These are phyloP conservation scores for Argyresthia goedartella DNA, from an alignment of 2,888 invertebrate genomes.

Conservation along the genomic window DNA sequence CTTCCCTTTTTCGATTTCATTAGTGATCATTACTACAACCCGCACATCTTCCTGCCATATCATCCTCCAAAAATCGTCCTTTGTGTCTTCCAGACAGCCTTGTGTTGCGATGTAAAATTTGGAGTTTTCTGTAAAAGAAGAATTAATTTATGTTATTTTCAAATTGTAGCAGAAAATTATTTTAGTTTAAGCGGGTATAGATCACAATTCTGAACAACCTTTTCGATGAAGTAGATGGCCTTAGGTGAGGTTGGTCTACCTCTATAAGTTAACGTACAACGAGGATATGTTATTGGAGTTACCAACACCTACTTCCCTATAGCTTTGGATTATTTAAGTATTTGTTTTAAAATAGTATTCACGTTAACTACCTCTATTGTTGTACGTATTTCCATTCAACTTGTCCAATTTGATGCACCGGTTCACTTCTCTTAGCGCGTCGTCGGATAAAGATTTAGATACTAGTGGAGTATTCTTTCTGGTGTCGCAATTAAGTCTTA, in stretches of 20 bases:
- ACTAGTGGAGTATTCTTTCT: constrained; percentile 31
- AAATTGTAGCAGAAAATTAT: too few species aligned
- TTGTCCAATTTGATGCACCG: constrained; percentile 37
- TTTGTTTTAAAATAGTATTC: too few species aligned
- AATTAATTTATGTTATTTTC: background rate
- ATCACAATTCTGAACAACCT: too few species aligned
- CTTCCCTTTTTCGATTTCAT: constrained; percentile 94
- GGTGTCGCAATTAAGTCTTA: constrained; percentile 27
- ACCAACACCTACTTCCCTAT: too few species aligned
- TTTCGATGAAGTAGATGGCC: too few species aligned
- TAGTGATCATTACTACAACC: constrained; percentile 98
- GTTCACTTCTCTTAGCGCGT: constrained; percentile 40
- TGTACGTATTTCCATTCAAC: constrained; percentile 30
- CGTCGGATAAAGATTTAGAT: constrained; percentile 46
- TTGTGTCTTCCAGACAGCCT: constrained; percentile 91
- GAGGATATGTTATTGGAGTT: too few species aligned
- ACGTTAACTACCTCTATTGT: too few species aligned
- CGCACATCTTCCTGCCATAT: constrained; percentile 97
- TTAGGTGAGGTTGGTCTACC: too few species aligned
- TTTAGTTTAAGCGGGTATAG: too few species aligned
- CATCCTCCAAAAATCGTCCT: constrained; percentile 97
- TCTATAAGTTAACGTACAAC: too few species aligned
- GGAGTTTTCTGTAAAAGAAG: constrained; percentile 35
- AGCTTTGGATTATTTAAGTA: too few species aligned
- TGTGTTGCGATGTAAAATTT: constrained; percentile 92